Base-by-base conservation (phyloP, 2,113 vertebrate genomes). In the Columbina picui region DNA sequence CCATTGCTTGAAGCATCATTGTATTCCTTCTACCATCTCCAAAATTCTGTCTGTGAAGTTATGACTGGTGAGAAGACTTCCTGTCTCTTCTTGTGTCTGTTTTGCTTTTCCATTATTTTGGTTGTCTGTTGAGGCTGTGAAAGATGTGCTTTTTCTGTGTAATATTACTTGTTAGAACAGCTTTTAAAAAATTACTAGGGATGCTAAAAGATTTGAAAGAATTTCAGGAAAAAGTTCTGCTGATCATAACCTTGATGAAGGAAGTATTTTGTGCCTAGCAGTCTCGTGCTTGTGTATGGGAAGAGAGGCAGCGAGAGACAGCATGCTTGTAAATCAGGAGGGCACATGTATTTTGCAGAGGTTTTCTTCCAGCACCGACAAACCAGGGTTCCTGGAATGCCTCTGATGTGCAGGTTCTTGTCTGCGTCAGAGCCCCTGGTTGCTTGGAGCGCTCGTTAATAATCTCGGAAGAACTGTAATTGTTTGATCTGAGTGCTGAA, bases 391-490 rank as follows among this genome's bases (percentile, higher is more conserved):
- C 65, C 50, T 94, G 87, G 94, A 93, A 96, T 95, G 84, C 67
- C 49, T 95, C 65, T 89, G 91, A 97, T 97, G 84, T 90, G 79
- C 89, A 91, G 61, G 85, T 82, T 95, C 89, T 96, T 93, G 81
- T 94, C 91, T 93, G 49, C 6, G 0, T 95, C 84, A 87, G 74
- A 93, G 89, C 63, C 71, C 52, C 61, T 0, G 0, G 49, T 91
- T 90, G 81, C 91, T 96, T 80, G 74, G 45, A 96, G 93, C n/a
- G 5, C 78, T 93, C 5, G 1, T 88, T 96, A 94, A 94, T 91
- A 91, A 90, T 52, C 78, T 90, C 19, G 64, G 86, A 94, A 88
- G 63, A 93, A 34, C 59, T 87, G 60, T 29, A 60, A 49, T 60
- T 0, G 2, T 94, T 95, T 93, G 90, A 94, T 93, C 88, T 93